Evolutionary conservation across 2,888 invertebrate species (phyloP).

Genomic region (Nemurella pictetii): DNA sequence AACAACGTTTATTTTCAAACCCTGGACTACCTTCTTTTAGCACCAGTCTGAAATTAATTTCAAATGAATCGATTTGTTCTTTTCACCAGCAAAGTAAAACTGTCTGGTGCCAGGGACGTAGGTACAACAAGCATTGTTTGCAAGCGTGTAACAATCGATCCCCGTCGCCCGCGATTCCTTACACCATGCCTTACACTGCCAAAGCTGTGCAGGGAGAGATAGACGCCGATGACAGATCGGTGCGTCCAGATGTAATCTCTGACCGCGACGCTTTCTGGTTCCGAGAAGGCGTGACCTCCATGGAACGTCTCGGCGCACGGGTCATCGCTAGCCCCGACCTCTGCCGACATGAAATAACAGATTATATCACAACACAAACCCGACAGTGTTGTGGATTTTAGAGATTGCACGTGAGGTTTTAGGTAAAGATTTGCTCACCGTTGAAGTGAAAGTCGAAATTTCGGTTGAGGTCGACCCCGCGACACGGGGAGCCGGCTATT

Average conservation of each 20-base stretch:
- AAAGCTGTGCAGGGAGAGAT: conserved; percentile 54
- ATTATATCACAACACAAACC: neutral
- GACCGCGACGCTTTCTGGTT: conserved; percentile 52
- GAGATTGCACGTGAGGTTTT: conserved; percentile 43
- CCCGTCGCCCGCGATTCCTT: too few relatives aligned
- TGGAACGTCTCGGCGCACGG: conserved; percentile 52
- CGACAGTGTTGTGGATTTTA: too few relatives aligned
- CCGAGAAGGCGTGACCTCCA: conserved; percentile 52
- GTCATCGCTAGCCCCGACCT: conserved; percentile 52
- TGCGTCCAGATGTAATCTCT: conserved; percentile 48
- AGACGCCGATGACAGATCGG: conserved; percentile 48
- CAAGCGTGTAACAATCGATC: too few relatives aligned
- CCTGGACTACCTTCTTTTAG: too few relatives aligned
- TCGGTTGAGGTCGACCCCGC: conserved; percentile 48
- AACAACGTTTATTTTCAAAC: too few relatives aligned
- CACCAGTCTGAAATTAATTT: too few relatives aligned
- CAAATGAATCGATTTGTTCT: too few relatives aligned
- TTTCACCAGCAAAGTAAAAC: too few relatives aligned
- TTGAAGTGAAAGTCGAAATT: conserved; percentile 52
- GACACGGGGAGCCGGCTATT: conserved; percentile 38
- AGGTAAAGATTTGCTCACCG: conserved; percentile 46
- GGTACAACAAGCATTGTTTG: too few relatives aligned
- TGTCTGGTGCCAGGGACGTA: too few relatives aligned
- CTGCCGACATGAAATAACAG: conserved; percentile 7
- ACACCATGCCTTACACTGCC: neutral